Base-by-base conservation (phyloP, 2,888 invertebrate genomes). In the Limnephilus rhombicus region DNA sequence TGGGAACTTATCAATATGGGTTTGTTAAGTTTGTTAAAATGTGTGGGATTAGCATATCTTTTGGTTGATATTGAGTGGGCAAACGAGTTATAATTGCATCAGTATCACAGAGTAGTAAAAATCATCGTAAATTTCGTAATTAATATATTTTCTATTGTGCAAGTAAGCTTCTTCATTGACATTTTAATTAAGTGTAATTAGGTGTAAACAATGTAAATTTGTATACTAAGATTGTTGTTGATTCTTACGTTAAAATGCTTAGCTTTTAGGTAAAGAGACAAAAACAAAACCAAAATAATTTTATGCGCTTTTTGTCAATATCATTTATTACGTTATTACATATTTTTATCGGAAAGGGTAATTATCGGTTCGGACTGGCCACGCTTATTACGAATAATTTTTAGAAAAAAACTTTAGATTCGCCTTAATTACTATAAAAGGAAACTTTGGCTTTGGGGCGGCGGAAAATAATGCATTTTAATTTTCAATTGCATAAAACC, bases 41-140 rank as follows among this genome's bases (percentile, higher is more conserved):
- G 86, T 49, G 80, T 92, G 89, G 88, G 88, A 68, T 34, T 53
- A 88, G 18, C n/a, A 31, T 89, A 34, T 81, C 80, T 31, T 90
- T 37, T 86, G 37, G 88, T 68, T 34, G 68, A 18, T 80, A 29
- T 24, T 41, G 86, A 86, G 86, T 86, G 86, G 86, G 86, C 45
- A 86, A 86, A 86, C 86, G 7, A 49, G 86, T 86, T 86, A n/a
- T n/a, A 45, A 83, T 83, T 83, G 34, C 83, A 37, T 11, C 41
- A 34, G 24, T 83, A 34, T 83, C 37, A 41, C 24, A 83, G 83
- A 68, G 68, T 68, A 68, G 68, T 68, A n/a, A n/a, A 24, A 68
- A 24, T 24, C n/a, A 68, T 68, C 24, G 68, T 68, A 68, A 68
- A 68, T 68, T 68, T 68, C 24, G 7, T 24, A 68, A 24, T 68